Evolutionary conservation across 2,113 vertebrate genomes (phyloP).

Genomic region (Nestor notabilis): DNA sequence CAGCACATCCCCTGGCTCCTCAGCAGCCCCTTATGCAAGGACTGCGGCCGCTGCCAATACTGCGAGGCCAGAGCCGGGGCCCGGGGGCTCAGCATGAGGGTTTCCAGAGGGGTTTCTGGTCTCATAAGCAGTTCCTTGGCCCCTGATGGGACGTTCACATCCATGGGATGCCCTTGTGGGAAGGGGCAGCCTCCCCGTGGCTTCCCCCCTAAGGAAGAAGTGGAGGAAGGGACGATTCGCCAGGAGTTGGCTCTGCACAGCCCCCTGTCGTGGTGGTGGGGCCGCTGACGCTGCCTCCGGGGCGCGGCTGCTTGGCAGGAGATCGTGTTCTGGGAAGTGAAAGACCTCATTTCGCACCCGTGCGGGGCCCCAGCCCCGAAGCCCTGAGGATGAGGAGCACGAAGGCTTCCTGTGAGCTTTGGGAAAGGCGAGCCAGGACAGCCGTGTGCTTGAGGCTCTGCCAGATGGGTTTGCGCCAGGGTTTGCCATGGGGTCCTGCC

Average conservation of each 20-base stretch:
- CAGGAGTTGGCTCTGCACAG: not conserved
- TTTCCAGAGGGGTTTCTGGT: not conserved
- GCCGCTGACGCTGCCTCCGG: not conserved
- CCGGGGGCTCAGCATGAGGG: not conserved
- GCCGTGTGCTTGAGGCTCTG: not conserved
- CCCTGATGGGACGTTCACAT: not conserved
- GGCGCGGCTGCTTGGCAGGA: not conserved
- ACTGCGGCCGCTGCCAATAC: not conserved
- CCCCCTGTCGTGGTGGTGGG: not conserved
- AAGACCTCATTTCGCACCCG: not conserved
- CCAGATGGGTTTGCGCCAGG: not conserved
- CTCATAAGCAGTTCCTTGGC: not conserved
- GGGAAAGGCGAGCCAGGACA: not conserved
- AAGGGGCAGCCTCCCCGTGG: not conserved
- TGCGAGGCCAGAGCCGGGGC: not conserved
- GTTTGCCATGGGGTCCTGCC: rapidly evolving
- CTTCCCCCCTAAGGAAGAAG: not conserved
- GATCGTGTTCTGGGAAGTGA: not conserved
- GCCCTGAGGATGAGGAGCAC: rapidly evolving
- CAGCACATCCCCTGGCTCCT: not conserved
- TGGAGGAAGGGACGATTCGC: not conserved
- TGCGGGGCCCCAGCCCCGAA: rapidly evolving
- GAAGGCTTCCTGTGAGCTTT: not conserved
- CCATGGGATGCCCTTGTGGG: not conserved
- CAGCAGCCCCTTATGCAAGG: not conserved